These are phyloP conservation scores for Spodoptera exigua DNA, from an alignment of 2,888 invertebrate genomes.

Conservation along the genomic window DNA sequence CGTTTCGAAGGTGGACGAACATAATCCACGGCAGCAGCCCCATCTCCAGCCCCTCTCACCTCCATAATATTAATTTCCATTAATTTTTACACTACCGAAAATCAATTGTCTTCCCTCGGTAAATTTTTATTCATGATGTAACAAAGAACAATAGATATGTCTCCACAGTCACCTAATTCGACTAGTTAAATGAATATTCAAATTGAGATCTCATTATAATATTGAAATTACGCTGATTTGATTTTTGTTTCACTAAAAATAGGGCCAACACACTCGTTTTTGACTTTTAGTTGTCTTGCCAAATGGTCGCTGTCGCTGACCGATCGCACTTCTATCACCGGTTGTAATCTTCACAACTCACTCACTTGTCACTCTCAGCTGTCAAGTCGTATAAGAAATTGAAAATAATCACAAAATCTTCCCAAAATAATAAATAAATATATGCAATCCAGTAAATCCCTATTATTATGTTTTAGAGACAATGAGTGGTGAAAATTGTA, in stretches of 20 bases:
- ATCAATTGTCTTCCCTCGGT: slow-evolving; percentile 56
- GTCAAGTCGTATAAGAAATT: neutral
- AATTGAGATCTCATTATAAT: slow-evolving; percentile 60
- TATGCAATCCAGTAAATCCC: too few relatives aligned
- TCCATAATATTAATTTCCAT: slow-evolving; percentile 76
- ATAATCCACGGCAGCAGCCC: slow-evolving; percentile 81
- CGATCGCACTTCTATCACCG: slow-evolving; percentile 42
- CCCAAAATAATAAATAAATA: too few relatives aligned
- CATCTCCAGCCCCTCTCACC: slow-evolving; percentile 84
- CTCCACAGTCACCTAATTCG: slow-evolving; percentile 49
- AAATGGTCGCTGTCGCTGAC: slow-evolving; percentile 69
- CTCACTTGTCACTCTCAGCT: slow-evolving; percentile 20
- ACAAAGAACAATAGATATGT: slow-evolving; percentile 58
- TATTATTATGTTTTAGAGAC: too few relatives aligned
- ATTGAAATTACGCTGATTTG: slow-evolving; percentile 50
- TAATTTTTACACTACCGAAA: slow-evolving; percentile 60
- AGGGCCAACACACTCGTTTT: slow-evolving; percentile 79
- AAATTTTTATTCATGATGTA: slow-evolving; percentile 72
- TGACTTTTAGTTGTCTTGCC: slow-evolving; percentile 72
- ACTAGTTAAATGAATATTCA: slow-evolving; percentile 51
- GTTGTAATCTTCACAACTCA: slow-evolving; percentile 8
- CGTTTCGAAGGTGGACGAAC: slow-evolving; percentile 79
- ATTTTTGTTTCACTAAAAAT: slow-evolving; percentile 63
- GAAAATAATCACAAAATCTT: too few relatives aligned
- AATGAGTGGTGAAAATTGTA: too few relatives aligned